phyloP scores from a whole-genome alignment of 2,797 vertebrate species.

The Sebastes glaucus region DNA sequence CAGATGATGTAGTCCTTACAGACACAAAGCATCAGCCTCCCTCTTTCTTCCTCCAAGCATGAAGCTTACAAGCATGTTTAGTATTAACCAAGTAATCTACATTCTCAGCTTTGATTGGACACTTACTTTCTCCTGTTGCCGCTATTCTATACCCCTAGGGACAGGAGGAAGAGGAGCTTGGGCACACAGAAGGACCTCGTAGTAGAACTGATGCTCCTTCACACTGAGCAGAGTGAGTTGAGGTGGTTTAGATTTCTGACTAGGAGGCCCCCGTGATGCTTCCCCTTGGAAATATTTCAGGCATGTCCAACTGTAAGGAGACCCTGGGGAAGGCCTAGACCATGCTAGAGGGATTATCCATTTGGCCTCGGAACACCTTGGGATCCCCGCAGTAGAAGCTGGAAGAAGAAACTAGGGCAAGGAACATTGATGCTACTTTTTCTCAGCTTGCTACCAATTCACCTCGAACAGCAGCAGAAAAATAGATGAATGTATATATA shows the following conservation, averaged over 20 bases:
- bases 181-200: background rate
- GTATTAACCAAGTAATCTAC: background rate
- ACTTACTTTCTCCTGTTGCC: background rate
- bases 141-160: background rate
- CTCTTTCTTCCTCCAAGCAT: background rate
- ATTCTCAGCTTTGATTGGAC: background rate
- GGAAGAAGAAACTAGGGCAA: background rate
- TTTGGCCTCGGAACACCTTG: background rate
- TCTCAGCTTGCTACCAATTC: background rate
- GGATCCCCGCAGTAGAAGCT: background rate
- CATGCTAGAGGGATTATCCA: conserved; percentile 12
- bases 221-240: background rate
- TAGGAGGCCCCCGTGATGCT: background rate
- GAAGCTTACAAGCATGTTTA: background rate
- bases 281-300: conserved; percentile 7
- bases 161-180: background rate
- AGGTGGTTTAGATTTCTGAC: background rate
- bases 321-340: background rate
- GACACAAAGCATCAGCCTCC: background rate
- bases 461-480: background rate
- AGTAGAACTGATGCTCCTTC: background rate
- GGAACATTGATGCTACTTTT: background rate
- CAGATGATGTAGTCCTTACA: background rate
- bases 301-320: conserved; percentile 12
- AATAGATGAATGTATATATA: background rate